These are phyloP conservation scores for Oxystoma pomonae DNA, from an alignment of 2,888 invertebrate genomes.

Conservation along the genomic window DNA sequence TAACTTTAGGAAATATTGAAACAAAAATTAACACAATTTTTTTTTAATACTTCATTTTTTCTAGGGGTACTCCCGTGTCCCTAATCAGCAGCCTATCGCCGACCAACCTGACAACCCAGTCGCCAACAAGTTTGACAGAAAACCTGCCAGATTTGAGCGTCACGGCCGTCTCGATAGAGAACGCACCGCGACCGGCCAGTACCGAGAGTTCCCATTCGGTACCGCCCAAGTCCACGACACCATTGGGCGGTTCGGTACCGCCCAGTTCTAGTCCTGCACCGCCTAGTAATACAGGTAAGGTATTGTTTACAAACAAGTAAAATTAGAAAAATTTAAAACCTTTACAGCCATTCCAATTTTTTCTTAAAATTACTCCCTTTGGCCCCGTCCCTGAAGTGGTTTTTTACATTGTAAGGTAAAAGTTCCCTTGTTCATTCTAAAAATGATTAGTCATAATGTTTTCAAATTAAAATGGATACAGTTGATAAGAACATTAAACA, in stretches of 20 bases:
- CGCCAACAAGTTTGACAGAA: slow-evolving; percentile 37
- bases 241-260: slow-evolving; percentile 18
- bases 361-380: too few species aligned
- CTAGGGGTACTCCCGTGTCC: not conserved
- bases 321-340: too few species aligned
- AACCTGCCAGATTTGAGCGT: slow-evolving; percentile 45
- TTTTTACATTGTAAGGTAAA: too few species aligned
- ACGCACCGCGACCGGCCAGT: slow-evolving; percentile 27
- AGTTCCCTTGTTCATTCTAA: too few species aligned
- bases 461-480: too few species aligned
- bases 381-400: too few species aligned
- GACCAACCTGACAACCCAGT: slow-evolving; percentile 29
- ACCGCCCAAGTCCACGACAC: slow-evolving; percentile 29
- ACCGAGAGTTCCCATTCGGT: slow-evolving; percentile 29
- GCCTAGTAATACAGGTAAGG: slow-evolving; percentile 17
- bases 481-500: too few species aligned
- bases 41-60: not conserved
- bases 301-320: not conserved
- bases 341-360: too few species aligned
- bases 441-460: too few species aligned
- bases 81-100: not conserved
- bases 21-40: not conserved
- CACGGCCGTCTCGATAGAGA: slow-evolving; percentile 45
- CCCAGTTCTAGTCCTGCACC: slow-evolving; percentile 27
- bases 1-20: too few species aligned